Base-by-base conservation (phyloP, 2,797 vertebrate genomes). In the Rhabdomys pumilio region DNA sequence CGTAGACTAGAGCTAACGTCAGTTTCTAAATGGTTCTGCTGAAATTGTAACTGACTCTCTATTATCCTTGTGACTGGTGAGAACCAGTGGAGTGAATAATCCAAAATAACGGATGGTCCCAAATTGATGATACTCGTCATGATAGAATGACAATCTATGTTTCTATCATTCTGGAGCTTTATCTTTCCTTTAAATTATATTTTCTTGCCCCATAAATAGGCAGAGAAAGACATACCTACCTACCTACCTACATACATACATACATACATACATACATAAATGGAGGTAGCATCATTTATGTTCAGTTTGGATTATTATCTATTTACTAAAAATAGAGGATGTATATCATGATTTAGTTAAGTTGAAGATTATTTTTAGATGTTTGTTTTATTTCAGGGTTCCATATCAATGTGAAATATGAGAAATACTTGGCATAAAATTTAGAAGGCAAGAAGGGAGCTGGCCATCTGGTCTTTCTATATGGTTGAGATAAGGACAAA, bases 61-160 rank as follows among this genome's bases (percentile, higher is more conserved):
- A 79, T 93, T 95, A 91, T 53, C 41, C 12, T 20, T 87, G 38
- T 14, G 31, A 82, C 59, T 80, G 94, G 81, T 50, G 38, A 65
- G 55, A 93, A 92, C 96, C 69, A 92, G 87, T 75, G 92, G 63
- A 95, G 50, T 90, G 72, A 47, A 67, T 75, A 96, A 97, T 92
- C 38, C 85, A 86, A 90, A 97, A 55, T 81, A 90, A 86, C 91
- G 24, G 63, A 38, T 89, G 38, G 53, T 63, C 90, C 88, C 24
- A 69, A 96, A 80, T 84, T 57, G 95, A 26, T 84, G 67, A 80
- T 89, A 80, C 38, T 76, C 77, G 57, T 91, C 88, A 72, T 88
- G 67, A 94, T 34, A 63, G 61, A 90, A 96, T 93, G 10, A 75
- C 20, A 90, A 47, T 69, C 47, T 47, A 29, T 82, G 7, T 47